Base-by-base conservation (phyloP, 2,113 vertebrate species). In the Piaya cayana region DNA sequence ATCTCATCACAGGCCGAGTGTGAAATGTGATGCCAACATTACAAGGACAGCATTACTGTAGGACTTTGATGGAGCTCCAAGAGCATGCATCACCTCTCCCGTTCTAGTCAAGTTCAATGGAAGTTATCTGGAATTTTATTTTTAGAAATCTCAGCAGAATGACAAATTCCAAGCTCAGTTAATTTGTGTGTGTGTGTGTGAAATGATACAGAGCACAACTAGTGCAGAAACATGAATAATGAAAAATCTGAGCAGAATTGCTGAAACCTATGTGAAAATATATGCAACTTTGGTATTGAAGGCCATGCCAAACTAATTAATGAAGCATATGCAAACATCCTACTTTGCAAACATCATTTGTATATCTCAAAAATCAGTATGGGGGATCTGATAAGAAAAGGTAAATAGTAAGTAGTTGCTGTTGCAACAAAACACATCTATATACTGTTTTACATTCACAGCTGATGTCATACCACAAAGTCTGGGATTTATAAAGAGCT, bases 251-350 rank as follows among this genome's bases (percentile, higher is more conserved):
- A 85, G 74, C 34, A 11, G 18, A 32, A 91, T 80, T 86, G 50
- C 22, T 50, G 49, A 81, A 92, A 39, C 37, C 34, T 67, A 1
- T 27, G 47, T 75, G 64, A 93, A 93, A 86, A 53, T 77, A 72
- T 4, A 2, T 82, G 52, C 26, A 86, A 79, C 79, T 95, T 94
- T 79, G 75, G 32, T 81, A 50, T 27, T 42, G 65, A 64, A 88
- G 63, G 11, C 50, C 39, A 82, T 95, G 87, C 65, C 91, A 92
- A 86, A 76, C 52, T 93, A 83, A 93, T 94, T 96, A 90, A 56
- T 55, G 74, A 86, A 88, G 25, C 47, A 71, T 77, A 88, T 79
- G 64, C 69, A 92, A 80, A 67, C 1, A 8, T 60, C 80, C 42
- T 62, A 25, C 50, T 79, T 64, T 70, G 60, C 65, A 92, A 65